Evolutionary conservation across 2,113 vertebrate species (phyloP).

Genomic region (Cercopithecus mona): DNA sequence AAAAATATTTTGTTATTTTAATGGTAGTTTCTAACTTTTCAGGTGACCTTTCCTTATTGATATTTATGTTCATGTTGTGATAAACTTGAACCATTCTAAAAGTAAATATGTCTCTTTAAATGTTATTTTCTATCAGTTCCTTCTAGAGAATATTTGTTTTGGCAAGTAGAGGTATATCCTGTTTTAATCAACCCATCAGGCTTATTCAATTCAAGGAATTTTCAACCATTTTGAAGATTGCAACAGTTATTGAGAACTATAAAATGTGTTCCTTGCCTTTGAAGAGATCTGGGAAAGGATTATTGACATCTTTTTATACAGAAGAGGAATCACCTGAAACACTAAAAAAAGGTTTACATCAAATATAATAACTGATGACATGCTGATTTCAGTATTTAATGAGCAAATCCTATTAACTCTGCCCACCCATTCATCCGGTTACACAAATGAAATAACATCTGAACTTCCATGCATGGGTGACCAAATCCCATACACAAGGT

Average conservation of each 20-base stretch:
- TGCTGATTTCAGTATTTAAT: not conserved
- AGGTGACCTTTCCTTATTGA: conserved; percentile 20
- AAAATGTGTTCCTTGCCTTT: not conserved
- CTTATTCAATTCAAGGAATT: not conserved
- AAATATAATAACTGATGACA: not conserved
- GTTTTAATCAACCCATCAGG: not conserved
- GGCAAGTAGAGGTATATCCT: not conserved
- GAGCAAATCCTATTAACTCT: not conserved
- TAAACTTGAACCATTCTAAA: not conserved
- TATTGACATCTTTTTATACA: not conserved
- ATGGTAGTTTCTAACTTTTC: not conserved
- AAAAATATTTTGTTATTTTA: conserved; percentile 14
- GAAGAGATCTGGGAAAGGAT: not conserved
- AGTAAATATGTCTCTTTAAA: conserved; percentile 44
- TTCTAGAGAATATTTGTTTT: conserved; percentile 45
- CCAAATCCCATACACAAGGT: not conserved
- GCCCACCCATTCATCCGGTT: not conserved
- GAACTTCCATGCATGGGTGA: not conserved
- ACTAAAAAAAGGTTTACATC: not conserved
- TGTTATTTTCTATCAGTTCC: not conserved
- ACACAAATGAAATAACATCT: not conserved
- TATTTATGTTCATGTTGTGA: not conserved
- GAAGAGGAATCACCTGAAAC: conserved; percentile 3
- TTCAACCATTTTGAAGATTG: conserved; percentile 44
- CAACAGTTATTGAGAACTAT: not conserved